Conservation (phyloP, 1,140 invertebrate genomes). For the Rhopalosiphum maidis region DNA sequence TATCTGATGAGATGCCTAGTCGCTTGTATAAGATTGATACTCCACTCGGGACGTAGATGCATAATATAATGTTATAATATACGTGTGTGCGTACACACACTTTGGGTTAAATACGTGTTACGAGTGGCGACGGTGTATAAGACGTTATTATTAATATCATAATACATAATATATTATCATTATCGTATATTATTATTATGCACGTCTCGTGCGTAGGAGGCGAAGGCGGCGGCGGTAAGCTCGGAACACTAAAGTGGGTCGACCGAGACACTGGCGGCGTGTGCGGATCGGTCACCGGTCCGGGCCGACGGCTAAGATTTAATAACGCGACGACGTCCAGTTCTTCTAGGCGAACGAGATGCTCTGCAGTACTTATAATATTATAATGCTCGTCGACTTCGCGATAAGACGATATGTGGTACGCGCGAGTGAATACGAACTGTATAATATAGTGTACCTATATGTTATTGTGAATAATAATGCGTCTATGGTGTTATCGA, state of each 20-base stretch:
- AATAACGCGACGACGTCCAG: background rate
- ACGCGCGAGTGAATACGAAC: background rate
- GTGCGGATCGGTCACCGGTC: background rate
- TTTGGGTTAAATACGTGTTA: background rate
- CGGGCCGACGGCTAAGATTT: background rate
- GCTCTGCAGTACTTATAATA: background rate
- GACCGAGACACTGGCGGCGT: background rate
- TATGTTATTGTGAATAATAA: background rate
- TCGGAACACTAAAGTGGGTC: background rate
- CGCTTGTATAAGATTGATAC: background rate
- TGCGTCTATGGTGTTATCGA: background rate
- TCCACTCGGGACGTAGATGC: background rate
- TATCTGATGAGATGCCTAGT: background rate
- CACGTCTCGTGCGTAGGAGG: background rate
- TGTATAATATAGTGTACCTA: background rate
- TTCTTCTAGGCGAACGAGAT: background rate
- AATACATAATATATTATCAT: background rate
- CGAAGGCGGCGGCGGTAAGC: background rate
- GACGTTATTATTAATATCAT: background rate
- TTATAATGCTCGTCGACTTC: background rate
- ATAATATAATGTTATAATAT: background rate
- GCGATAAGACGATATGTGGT: background rate
- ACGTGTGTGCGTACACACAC: background rate
- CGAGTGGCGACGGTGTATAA: background rate
- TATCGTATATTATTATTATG: background rate